Conservation (phyloP, 2,113 vertebrate species). For the Osmerus eperlanus region DNA sequence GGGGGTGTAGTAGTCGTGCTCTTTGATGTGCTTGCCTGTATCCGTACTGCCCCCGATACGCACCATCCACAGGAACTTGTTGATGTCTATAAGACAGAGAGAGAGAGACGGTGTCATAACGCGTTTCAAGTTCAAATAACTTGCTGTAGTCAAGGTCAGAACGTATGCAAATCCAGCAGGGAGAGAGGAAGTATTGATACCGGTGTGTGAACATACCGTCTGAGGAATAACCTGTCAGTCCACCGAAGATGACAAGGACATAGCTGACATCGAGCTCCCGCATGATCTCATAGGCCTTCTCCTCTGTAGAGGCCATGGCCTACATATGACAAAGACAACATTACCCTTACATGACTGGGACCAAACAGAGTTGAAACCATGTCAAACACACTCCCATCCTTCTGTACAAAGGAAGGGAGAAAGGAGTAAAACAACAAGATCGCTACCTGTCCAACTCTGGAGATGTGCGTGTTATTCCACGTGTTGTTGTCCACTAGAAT, state of each 20-base stretch:
- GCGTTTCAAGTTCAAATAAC: too few relatives aligned
- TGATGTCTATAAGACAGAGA: conserved; percentile 78
- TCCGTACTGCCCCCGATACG: conserved; percentile 97
- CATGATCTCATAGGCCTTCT: conserved; percentile 98
- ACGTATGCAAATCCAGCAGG: too few relatives aligned
- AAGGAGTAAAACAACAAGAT: not conserved
- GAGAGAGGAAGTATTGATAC: not conserved
- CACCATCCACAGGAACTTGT: conserved; percentile 99
- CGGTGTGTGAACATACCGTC: conserved; percentile 75
- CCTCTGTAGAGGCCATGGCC: conserved; percentile 98
- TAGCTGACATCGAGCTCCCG: conserved; percentile 97
- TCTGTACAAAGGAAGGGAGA: not conserved
- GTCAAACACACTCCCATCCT: too few relatives aligned
- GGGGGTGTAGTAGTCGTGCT: conserved; percentile 97
- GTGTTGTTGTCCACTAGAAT: conserved; percentile 99
- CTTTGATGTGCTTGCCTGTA: conserved; percentile 94
- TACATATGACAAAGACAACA: conserved; percentile 43
- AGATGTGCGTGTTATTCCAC: conserved; percentile 99
- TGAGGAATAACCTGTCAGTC: conserved; percentile 94
- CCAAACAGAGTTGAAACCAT: not conserved
- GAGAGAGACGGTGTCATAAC: too few relatives aligned
- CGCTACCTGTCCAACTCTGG: conserved; percentile 92
- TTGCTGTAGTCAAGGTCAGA: too few relatives aligned
- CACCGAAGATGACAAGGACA: conserved; percentile 96
- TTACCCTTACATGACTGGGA: not conserved